Conservation (phyloP, 2,888 invertebrate species). For the Tipula unca region DNA sequence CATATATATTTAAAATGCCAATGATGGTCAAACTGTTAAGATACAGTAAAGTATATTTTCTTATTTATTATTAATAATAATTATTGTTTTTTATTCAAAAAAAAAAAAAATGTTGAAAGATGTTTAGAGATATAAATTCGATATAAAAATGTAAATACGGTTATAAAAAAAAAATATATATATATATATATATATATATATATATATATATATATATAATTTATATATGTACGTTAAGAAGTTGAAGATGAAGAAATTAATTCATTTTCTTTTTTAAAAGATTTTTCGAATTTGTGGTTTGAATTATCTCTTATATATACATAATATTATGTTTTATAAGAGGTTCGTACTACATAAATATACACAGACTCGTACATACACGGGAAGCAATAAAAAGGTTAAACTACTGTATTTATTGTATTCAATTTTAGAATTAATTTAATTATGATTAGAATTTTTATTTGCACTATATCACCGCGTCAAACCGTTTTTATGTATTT, state of each 20-base stretch:
- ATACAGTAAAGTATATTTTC: background rate
- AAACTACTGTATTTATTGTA: conserved; percentile 3
- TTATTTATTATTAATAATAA: background rate
- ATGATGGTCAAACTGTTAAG: background rate
- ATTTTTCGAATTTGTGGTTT: background rate
- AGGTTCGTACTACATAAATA: background rate
- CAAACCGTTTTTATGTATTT: too few relatives aligned
- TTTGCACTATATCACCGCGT: background rate
- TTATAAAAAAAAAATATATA: too few relatives aligned
- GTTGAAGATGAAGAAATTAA: background rate
- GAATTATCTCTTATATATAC: background rate
- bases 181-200: too few relatives aligned
- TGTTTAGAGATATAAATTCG: background rate
- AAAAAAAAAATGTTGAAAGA: background rate
- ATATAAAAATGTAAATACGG: background rate
- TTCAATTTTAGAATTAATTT: background rate
- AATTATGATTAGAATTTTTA: background rate
- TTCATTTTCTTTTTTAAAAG: background rate
- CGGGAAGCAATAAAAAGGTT: background rate
- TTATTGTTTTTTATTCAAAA: background rate
- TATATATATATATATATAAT: too few relatives aligned
- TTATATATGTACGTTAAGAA: too few relatives aligned
- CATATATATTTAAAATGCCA: background rate
- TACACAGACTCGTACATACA: background rate
- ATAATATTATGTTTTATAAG: too few relatives aligned